A percentile compares a stretch with the other conserved stretches of the same genome.
phyloP scores from a whole-genome alignment of 1,140 invertebrate species.

The Solenopsis invicta region DNA sequence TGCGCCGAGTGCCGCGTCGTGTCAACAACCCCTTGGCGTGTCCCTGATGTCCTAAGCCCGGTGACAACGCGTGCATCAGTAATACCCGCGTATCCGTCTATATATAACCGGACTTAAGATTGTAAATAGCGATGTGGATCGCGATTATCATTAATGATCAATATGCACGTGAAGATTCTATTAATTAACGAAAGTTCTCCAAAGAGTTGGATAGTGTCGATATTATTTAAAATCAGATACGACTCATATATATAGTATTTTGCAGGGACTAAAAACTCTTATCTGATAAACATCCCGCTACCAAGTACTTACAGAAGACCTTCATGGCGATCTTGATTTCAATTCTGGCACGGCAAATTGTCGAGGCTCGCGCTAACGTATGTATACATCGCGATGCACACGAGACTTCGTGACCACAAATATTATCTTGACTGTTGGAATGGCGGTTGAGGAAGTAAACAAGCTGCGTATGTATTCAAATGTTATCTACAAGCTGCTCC shows the following conservation, averaged over 20 bases:
- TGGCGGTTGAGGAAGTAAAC: slow-evolving; percentile 51
- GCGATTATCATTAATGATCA: slow-evolving; percentile 35
- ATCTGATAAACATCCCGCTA: slow-evolving; percentile 29
- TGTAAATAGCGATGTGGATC: neutral
- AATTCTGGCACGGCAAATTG: slow-evolving; percentile 50
- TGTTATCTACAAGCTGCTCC: neutral
- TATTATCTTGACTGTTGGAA: slow-evolving; percentile 55
- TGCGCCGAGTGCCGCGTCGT: slow-evolving; percentile 60
- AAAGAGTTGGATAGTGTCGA: neutral
- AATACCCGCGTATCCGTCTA: neutral
- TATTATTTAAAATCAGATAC: slow-evolving; percentile 33
- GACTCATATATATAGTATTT: slow-evolving; percentile 2
- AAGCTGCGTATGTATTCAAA: slow-evolving; percentile 21
- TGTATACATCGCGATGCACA: slow-evolving; percentile 16
- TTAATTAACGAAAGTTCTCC: slow-evolving; percentile 44
- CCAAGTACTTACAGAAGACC: slow-evolving; percentile 12
- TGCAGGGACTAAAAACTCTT: neutral
- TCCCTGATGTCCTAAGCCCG: slow-evolving; percentile 66
- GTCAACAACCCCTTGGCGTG: slow-evolving; percentile 76
- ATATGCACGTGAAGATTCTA: neutral
- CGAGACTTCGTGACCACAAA: slow-evolving; percentile 58
- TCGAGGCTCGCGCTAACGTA: slow-evolving; percentile 27
- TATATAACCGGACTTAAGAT: slow-evolving; percentile 38
- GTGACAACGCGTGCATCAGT: slow-evolving; percentile 50
- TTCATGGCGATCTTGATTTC: slow-evolving; percentile 49